phyloP scores from a whole-genome alignment of 2,113 vertebrate genomes.

The Salvator merianae region DNA sequence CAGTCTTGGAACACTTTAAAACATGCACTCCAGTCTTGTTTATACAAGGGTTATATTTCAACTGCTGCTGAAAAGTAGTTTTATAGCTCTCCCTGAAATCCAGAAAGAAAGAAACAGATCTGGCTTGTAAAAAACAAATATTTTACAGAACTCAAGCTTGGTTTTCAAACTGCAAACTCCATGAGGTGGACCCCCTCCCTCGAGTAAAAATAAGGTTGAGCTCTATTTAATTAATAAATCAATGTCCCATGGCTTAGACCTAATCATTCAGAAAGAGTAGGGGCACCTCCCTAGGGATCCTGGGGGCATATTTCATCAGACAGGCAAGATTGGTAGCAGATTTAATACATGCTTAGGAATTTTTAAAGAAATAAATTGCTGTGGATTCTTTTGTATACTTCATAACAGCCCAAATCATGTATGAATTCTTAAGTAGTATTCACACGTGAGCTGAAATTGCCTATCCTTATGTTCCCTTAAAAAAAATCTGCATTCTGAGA shows the following conservation, averaged over 20 bases:
- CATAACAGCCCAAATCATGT: no score
- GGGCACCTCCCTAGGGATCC: no score
- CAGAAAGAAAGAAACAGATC: neutral
- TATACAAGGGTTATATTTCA: conserved; percentile 5
- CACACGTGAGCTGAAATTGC: no score
- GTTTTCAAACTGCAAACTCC: neutral
- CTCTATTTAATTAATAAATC: neutral
- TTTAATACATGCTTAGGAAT: neutral
- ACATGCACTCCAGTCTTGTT: conserved; percentile 1
- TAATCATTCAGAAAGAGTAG: neutral
- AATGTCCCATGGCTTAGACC: neutral
- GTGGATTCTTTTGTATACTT: neutral
- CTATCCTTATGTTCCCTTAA: no score
- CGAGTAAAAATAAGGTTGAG: neutral
- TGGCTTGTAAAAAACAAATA: neutral
- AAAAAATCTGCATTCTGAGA: no score
- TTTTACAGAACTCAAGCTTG: neutral
- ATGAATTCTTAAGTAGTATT: no score
- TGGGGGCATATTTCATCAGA: neutral
- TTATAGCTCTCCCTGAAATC: neutral
- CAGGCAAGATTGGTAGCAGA: neutral
- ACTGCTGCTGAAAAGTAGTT: conserved; percentile 7
- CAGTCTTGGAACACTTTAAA: neutral
- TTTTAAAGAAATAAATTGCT: neutral
- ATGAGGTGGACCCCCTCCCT: neutral